A percentile compares a stretch with the other conserved stretches of the same genome.
Evolutionary conservation across 2,888 invertebrate genomes (phyloP).

Genomic region (Bombyx huttoni): DNA sequence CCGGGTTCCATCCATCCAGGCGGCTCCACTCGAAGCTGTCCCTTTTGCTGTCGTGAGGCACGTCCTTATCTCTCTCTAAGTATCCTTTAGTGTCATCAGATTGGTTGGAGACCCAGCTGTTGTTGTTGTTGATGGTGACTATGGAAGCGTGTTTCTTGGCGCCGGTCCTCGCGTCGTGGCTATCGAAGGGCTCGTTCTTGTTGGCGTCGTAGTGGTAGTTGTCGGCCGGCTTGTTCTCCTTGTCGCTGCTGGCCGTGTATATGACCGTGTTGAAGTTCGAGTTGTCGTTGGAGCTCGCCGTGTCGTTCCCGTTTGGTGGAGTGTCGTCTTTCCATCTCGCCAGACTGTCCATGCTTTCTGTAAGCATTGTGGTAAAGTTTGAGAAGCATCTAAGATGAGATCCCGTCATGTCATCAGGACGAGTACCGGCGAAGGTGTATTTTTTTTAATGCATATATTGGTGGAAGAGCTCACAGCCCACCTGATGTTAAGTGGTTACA

Average conservation of each 20-base stretch:
- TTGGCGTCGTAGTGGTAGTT: conserved; percentile 27
- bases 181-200: conserved; percentile 37
- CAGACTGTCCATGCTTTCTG: conserved; percentile 70
- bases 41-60: conserved; percentile 60
- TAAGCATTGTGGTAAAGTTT: neutral
- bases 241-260: conserved; percentile 51
- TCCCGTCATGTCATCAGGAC: too few relatives aligned
- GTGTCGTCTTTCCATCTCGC: conserved; percentile 70
- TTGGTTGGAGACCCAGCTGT: conserved; percentile 64
- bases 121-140: conserved; percentile 63
- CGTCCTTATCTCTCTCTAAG: conserved; percentile 59
- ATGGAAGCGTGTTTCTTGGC: conserved; percentile 62
- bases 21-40: conserved; percentile 73
- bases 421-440: too few relatives aligned
- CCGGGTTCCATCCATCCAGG: conserved; percentile 86
- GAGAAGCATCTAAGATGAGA: neutral
- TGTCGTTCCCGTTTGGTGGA: conserved; percentile 64
- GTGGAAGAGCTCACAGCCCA: too few relatives aligned
- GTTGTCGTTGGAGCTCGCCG: conserved; percentile 52
- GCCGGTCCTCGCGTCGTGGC: conserved; percentile 29
- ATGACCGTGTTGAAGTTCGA: conserved; percentile 63
- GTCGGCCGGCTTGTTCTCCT: conserved; percentile 46
- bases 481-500: too few relatives aligned
- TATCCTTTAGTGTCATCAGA: conserved; percentile 66
- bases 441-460: too few relatives aligned